Base-by-base conservation (phyloP, 2,113 vertebrate genomes). In the Candoia aspera region DNA sequence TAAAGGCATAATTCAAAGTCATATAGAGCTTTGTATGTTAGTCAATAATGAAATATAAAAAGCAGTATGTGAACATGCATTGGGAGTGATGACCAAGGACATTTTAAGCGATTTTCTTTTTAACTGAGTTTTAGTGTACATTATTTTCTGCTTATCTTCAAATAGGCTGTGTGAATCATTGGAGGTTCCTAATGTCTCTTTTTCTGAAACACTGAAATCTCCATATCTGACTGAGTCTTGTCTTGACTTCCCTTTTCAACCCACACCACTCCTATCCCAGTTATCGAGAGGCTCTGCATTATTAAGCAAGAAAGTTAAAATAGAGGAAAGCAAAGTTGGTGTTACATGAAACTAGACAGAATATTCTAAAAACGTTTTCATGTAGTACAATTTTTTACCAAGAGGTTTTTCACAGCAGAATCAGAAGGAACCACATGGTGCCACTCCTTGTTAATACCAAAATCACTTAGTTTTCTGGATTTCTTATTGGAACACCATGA, bases 71-170 rank as follows among this genome's bases (percentile, higher is more conserved):
- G 29, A 90, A 93, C 90, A 85, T 91, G n/a, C n/a, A n/a, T n/a
- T n/a, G 84, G 68, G 64, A 2, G 88, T 8, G 84, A 46, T 91
- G 90, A 89, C 88, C 11, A 94, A 93, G 92, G 90, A 89, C 95
- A 90, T 92, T 24, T 93, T 64, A 94, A 94, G 93, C 95, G 94
- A 42, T 21, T 88, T 26, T 90, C 83, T 86, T 96, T 94, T 89
- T 85, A 85, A 0, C 23, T 87, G 68, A 21, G 49, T 54, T 93
- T 93, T 95, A 92, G 94, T 93, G 92, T 59, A 60, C 23, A n/a
- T 64, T 83, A 6, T 4, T 33, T 93, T 93, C 92, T 93, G 91
- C 93, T 46, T 42, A 64, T 94, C 89, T 64, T 86, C 6, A 0
- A 89, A 2, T 3, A 49, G 53, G 23, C n/a, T 59, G 57, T 42